Evolutionary conservation across 2,888 invertebrate genomes (phyloP), one percentile per base, ranked within the genome.

Genomic region (Rhogogaster chlorosoma): DNA sequence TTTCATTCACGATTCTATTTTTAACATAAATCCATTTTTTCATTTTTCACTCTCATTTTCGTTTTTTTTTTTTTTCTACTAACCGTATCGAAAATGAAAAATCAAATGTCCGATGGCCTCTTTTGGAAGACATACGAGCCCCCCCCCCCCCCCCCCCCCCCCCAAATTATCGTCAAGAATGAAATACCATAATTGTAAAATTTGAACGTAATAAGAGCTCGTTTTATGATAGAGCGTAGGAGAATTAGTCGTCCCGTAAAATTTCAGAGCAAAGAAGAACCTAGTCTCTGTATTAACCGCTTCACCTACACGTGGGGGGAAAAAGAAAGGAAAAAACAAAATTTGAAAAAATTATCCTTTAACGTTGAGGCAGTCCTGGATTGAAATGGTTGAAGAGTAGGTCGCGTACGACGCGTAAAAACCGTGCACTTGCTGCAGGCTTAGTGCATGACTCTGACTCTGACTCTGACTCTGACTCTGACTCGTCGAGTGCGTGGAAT

Each of bases 1-100:
- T 83, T 83, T 83, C 83, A 83, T 83, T 83, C 70, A 45, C n/a
- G 67, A 29, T 70, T 45, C 83, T 67, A 67, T 83, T 83, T 83
- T 83, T 83, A 67, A 45, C 67, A 67, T 80, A 42, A 80, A 80
- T 80, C 61, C 80, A 26, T 32, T 70, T 32, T 36, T 70, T 70
- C n/a, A n/a, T 70, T 29, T 26, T 61, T 18, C 12, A 42, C 42
- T 42, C 42, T 42, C 10, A 29, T 29, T 26, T 10, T 10, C 1
- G 0, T 22, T 3, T 10, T 32, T 32, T 70, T 70, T 70, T 70
- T 18, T 70, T 3, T 15, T 1, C 5, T 10, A 70, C 75, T 26
- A 49, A 53, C 4, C 6, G 22, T 32, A 70, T 10, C 0, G 49
- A 36, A 53, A 53, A 26, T 36, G 9, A n/a, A 29, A 75, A 77